phyloP scores from a whole-genome alignment of 2,888 invertebrate genomes.

The Acleris laterana region DNA sequence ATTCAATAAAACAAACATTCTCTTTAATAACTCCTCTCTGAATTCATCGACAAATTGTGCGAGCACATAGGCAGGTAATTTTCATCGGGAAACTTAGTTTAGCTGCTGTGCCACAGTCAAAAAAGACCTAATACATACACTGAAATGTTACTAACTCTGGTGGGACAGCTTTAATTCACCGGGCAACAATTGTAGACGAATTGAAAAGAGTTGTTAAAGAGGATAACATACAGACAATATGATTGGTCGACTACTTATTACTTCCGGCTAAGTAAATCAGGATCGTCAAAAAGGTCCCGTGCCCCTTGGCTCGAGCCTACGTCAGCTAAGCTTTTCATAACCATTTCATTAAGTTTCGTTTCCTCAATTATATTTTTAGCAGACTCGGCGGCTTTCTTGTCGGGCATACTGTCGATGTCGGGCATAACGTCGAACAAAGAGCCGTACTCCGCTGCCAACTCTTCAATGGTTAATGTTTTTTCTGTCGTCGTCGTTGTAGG shows the following conservation, averaged over 20 bases:
- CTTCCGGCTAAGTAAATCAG: slow-evolving; percentile 39
- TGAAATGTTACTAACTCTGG: too few species aligned
- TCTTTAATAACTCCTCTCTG: too few species aligned
- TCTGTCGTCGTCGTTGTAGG: slow-evolving; percentile 25
- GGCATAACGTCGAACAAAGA: slow-evolving; percentile 35
- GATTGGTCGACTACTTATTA: not conserved
- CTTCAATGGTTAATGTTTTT: slow-evolving; percentile 21
- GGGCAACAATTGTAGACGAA: too few species aligned
- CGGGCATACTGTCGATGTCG: slow-evolving; percentile 36
- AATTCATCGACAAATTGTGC: too few species aligned
- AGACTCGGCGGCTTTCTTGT: slow-evolving; percentile 46
- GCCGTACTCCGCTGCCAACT: slow-evolving; percentile 27
- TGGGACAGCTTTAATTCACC: too few species aligned
- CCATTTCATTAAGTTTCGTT: slow-evolving; percentile 47
- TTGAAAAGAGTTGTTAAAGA: too few species aligned
- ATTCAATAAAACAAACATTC: too few species aligned
- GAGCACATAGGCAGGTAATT: too few species aligned
- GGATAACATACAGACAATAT: too few species aligned
- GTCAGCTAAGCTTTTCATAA: slow-evolving; percentile 26
- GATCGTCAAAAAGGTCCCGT: slow-evolving; percentile 46
- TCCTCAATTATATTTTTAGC: slow-evolving; percentile 53
- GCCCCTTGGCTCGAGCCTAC: slow-evolving; percentile 25
- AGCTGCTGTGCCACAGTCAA: too few species aligned
- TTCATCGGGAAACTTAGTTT: too few species aligned
- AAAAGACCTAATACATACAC: too few species aligned